Evolutionary conservation across 2,888 invertebrate genomes (phyloP).

Genomic region (Nowickia ferox): DNA sequence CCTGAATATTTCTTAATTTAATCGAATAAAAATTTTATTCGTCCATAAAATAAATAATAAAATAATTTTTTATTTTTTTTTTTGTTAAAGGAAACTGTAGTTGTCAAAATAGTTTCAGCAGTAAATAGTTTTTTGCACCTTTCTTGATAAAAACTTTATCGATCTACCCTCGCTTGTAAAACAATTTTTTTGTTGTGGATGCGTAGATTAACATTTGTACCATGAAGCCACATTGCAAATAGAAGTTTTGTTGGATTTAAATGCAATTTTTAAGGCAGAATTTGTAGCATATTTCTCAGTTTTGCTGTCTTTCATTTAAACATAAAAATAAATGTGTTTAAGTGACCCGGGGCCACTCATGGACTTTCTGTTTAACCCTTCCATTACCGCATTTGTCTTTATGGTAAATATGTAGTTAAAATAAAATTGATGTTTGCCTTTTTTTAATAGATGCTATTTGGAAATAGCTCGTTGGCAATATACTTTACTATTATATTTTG

Average conservation of each 20-base stretch:
- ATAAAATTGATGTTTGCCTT: too few relatives aligned
- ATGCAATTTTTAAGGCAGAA: slow-evolving; percentile 37
- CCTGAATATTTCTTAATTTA: too few relatives aligned
- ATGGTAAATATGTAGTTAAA: too few relatives aligned
- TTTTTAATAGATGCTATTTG: too few relatives aligned
- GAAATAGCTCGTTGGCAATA: too few relatives aligned
- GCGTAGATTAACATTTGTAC: slow-evolving; percentile 61
- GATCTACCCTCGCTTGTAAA: not conserved
- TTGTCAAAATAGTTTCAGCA: too few relatives aligned
- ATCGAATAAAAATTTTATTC: too few relatives aligned
- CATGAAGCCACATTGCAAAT: slow-evolving; percentile 25
- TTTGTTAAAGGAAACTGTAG: too few relatives aligned
- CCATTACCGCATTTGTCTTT: too few relatives aligned
- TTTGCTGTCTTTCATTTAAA: slow-evolving; percentile 37
- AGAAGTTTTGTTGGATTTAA: slow-evolving; percentile 11
- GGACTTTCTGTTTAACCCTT: slow-evolving; percentile 4
- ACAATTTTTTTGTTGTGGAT: slow-evolving; percentile 62
- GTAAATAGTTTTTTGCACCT: not conserved
- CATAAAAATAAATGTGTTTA: slow-evolving; percentile 67
- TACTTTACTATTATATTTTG: too few relatives aligned
- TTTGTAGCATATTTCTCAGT: not conserved
- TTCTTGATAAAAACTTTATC: not conserved
- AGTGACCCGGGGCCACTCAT: slow-evolving; percentile 60
- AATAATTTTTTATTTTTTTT: too few relatives aligned
- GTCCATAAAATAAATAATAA: too few relatives aligned